Conservation (phyloP, 2,888 invertebrate species). For the Gastrophysa polygoni region DNA sequence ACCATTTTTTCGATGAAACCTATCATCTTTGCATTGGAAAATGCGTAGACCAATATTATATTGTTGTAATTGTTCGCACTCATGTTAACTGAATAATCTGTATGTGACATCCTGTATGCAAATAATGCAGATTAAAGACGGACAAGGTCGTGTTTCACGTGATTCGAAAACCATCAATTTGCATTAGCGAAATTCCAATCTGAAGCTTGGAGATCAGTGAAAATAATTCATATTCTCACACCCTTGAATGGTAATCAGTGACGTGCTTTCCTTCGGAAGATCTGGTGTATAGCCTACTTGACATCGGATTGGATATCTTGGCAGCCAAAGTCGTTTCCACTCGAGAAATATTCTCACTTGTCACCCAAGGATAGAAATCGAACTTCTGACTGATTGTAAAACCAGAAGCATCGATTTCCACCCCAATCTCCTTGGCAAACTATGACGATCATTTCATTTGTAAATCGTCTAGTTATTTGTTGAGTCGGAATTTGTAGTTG, state of each 20-base stretch:
- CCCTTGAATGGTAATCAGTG: neutral
- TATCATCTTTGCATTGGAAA: no score
- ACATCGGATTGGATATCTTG: neutral
- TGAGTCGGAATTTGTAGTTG: no score
- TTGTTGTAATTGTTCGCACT: neutral
- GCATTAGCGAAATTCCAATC: neutral
- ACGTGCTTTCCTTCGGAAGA: neutral
- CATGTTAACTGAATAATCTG: neutral
- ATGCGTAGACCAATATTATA: no score
- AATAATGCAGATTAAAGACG: neutral
- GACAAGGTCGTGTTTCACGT: neutral
- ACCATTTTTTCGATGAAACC: no score
- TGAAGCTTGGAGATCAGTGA: neutral
- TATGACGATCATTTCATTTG: no score
- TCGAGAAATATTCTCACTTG: no score
- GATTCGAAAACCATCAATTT: neutral
- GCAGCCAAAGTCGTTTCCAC: no score
- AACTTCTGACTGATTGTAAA: no score
- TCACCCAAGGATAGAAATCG: no score
- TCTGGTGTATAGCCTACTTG: neutral
- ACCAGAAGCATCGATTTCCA: no score
- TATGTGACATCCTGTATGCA: conserved; percentile 1
- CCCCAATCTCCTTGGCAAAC: no score
- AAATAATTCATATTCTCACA: neutral
- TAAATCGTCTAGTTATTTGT: no score